Base-by-base conservation (phyloP, 2,888 invertebrate species). In the Gastrophysa polygoni region DNA sequence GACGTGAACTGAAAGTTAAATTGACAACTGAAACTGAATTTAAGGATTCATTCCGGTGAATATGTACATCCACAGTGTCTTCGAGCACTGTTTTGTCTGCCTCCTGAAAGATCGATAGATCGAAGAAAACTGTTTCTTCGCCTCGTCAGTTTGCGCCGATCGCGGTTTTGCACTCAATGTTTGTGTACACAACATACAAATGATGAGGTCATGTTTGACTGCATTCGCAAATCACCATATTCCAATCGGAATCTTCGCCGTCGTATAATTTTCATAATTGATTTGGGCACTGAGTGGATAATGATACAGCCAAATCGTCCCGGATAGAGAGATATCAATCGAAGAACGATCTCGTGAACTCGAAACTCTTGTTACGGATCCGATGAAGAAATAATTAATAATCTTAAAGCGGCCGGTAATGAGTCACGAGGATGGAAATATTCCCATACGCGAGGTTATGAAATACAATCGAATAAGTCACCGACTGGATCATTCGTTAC, bases 261-360 rank as follows among this genome's bases (percentile, higher is more conserved):
- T 64, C 54, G 55, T 55, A 59, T 60, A 67, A 67, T 63, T 61
- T 61, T 64, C 59, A 64, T 64, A 64, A 64, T 64, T 64, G 59
- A 60, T 64, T 64, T 60, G 63, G 48, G 54, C 43, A 58, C 49
- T 62, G 58, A 58, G 54, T 24, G 58, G 62, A 49, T 62, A 62
- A 62, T 62, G 28, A 17, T 24, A 43, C 17, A 24, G 21, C 24
- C 43, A 29, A 43, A 43, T 43, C 44, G 38, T 57, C 50, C 50
- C 50, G 38, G 57, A 43, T 57, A 49, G 20, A 34, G 50, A 28
- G 50, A 57, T 57, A 50, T 38, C 50, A 50, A 50, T 57, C 57
- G 57, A 11, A 38, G 16, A 14, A 20, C 29, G 14, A 21, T 14
- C 38, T 44, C 54, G 43, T 43, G 43, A 54, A 43, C 1, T 38